phyloP scores from a whole-genome alignment of 2,797 vertebrate species.

The Meriones psammophilus region DNA sequence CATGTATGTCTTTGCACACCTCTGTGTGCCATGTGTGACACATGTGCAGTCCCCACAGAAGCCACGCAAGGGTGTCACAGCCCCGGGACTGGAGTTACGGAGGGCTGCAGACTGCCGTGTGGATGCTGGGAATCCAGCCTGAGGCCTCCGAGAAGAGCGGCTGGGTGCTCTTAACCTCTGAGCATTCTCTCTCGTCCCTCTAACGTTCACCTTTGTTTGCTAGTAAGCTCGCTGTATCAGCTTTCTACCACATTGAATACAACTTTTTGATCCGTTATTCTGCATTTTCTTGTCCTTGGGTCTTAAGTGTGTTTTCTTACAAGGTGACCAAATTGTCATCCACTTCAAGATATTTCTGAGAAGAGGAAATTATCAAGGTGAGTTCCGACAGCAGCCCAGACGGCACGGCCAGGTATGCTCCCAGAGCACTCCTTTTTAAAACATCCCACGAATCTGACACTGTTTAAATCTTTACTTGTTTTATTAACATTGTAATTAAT shows the following conservation, averaged over 20 bases:
- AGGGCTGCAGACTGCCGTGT: no score
- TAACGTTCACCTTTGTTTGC: neutral
- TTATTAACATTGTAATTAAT: neutral
- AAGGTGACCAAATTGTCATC: slow-evolving; percentile 13
- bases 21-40: neutral
- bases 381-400: neutral
- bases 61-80: neutral
- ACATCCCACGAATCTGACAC: neutral
- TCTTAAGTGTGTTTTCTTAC: neutral
- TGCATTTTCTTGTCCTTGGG: no score
- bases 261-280: neutral
- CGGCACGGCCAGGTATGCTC: neutral
- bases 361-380: neutral
- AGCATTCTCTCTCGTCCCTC: neutral
- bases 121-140: neutral
- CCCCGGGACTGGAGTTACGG: neutral
- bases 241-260: neutral
- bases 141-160: no score
- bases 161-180: neutral
- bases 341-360: neutral
- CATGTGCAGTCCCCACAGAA: neutral
- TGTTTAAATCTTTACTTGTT: neutral
- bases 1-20: neutral
- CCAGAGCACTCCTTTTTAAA: neutral
- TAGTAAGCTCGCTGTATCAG: neutral